Base-by-base conservation (phyloP, 2,888 invertebrate species). In the Drosophila conformis region DNA sequence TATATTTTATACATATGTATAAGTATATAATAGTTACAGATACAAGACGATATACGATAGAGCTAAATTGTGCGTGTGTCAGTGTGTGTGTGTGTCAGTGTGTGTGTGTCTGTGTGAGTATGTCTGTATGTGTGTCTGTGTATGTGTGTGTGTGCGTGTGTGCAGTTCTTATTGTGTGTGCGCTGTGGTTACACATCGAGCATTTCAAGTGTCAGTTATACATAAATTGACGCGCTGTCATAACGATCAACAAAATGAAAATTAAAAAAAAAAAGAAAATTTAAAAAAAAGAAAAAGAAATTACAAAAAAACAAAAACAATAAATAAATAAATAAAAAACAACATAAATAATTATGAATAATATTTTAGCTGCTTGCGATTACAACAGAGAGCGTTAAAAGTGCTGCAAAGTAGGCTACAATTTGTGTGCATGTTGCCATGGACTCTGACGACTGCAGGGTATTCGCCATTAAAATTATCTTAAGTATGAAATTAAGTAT, bases 1-100 rank as follows among this genome's bases (percentile, higher is more conserved):
- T 61, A 62, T 69, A 56, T 62, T 49, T 25, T 25, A 46, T 46
- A 46, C 46, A 56, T 59, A 56, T 56, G 58, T 51, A 52, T 29
- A 66, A 29, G 57, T 48, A 53, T 59, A 63, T 49, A 53, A 36
- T 46, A 13, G 57, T 25, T 49, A 68, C 4, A 66, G n/a, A 57
- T 38, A 48, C 27, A 48, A 7, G 15, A 33, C 40, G 60, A 27
- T 15, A 13, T 35, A n/a, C 13, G 25, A 6, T 36, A 40, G 13
- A 36, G 38, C 48, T 49, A 36, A 27, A 25, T 25, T 25, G 27
- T 35, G 0, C 13, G 35, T 13, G 13, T 35, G 35, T 35, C 2
- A 5, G 7, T 29, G 18, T 7, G 13, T 58, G 13, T 27, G 8
- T 33, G 48, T 48, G 27, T 36, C 8, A 25, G 1, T 25, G 27